Conservation (phyloP, 1,140 invertebrate species). For the Vanessa atalanta region DNA sequence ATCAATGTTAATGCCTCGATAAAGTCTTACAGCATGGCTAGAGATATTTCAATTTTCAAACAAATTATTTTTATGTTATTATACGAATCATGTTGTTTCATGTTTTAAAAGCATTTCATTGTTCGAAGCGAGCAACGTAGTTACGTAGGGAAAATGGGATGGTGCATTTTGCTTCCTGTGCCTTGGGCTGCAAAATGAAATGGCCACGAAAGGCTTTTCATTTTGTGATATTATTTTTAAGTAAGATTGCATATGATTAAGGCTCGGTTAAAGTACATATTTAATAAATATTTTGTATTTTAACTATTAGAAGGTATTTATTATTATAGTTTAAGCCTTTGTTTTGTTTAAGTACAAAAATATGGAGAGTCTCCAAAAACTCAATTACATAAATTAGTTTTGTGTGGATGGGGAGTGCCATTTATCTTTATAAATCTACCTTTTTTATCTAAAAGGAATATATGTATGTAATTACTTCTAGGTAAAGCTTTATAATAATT, state of each 20-base stretch:
- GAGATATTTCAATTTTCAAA: slow-evolving; percentile 32
- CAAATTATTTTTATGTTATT: slow-evolving; percentile 57
- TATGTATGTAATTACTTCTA: too few species aligned
- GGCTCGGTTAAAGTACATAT: background rate
- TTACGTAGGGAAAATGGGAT: slow-evolving; percentile 71
- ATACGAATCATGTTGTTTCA: slow-evolving; percentile 65
- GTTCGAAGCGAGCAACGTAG: slow-evolving; percentile 67
- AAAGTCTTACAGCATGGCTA: slow-evolving; percentile 3
- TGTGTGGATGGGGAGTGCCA: too few species aligned
- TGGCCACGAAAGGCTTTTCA: slow-evolving; percentile 59
- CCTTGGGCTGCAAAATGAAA: slow-evolving; percentile 70
- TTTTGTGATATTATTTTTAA: slow-evolving; percentile 54
- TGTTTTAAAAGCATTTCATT: slow-evolving; percentile 77
- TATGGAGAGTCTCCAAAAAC: too few species aligned
- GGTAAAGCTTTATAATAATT: too few species aligned
- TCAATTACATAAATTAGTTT: too few species aligned
- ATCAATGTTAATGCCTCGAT: background rate
- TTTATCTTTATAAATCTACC: too few species aligned
- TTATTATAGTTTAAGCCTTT: background rate
- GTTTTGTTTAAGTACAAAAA: too few species aligned
- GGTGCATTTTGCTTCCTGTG: slow-evolving; percentile 64
- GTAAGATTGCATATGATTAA: slow-evolving; percentile 19
- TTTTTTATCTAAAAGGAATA: too few species aligned
- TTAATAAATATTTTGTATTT: background rate
- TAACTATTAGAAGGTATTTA: background rate